Evolutionary conservation across 2,113 vertebrate genomes (phyloP), one percentile per base, ranked within the genome.

Genomic region (Plestiodon gilberti): DNA sequence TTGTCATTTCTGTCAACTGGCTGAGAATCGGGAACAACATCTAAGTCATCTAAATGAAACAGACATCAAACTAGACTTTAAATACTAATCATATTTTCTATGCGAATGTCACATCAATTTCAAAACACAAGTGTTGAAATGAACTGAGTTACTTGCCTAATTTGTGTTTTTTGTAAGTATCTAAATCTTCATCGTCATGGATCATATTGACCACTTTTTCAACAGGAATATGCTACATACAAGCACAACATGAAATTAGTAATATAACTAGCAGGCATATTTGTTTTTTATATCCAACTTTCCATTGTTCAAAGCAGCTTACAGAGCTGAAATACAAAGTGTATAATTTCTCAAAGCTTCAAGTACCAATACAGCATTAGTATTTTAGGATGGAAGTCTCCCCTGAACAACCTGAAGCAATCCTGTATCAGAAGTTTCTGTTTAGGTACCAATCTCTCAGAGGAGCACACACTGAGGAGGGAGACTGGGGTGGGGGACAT

Each of bases 1-100:
- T 90, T 94, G 65, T 48, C 91, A 88, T 64, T 89, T 93, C 70
- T 96, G 23, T 6, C 76, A 67, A 6, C 80, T 85, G 96, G 95
- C 92, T 97, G 98, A 43, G 96, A 97, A 92, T 98, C 97, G 77
- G 97, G 96, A 87, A 97, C 93, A 92, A 95, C 75, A 87, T 96
- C 94, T 52, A 84, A 90, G 74, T 94, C 90, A 88, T 95, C 98
- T 99, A 96, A 93, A 93, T 71, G 23, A 95, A 92, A 85, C 8
- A 96, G 85, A 91, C 61, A 86, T 67, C 18, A 78, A 40, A 23
- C 43, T 78, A 92, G 40, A 71, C 74, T 82, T 89, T 30, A 83
- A 74, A 91, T 38, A n/a, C 64, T 74, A 87, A 69, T 81, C 57
- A 11, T 62, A 20, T 84, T 75, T 38, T 81, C 4, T 87, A 20